Evolutionary conservation across 1,140 invertebrate genomes (phyloP).

Genomic region (Forficula auricularia): DNA sequence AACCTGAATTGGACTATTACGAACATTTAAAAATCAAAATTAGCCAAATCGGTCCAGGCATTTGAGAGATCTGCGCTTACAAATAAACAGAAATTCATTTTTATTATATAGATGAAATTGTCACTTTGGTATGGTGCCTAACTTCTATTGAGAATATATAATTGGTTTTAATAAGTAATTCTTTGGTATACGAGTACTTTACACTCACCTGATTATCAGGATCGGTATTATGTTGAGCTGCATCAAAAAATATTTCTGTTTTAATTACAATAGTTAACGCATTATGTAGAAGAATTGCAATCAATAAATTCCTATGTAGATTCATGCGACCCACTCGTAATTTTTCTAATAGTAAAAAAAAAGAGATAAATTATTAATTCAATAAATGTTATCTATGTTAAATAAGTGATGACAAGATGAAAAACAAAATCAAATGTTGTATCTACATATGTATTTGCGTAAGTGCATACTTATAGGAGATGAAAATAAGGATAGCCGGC

Average conservation of each 20-base stretch:
- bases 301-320: conserved; percentile 35
- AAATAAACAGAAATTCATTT: too few species aligned
- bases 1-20: too few species aligned
- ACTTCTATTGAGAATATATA: too few species aligned
- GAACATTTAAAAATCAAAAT: too few species aligned
- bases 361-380: too few species aligned
- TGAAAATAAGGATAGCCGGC: conserved; percentile 34
- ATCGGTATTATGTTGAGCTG: conserved; percentile 14
- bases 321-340: conserved; percentile 29
- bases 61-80: too few species aligned
- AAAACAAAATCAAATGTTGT: not conserved
- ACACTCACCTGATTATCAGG: conserved; percentile 24
- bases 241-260: conserved; percentile 30
- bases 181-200: too few species aligned
- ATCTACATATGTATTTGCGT: not conserved
- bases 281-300: conserved; percentile 33
- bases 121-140: too few species aligned
- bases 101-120: too few species aligned
- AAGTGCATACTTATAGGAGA: conserved; percentile 23
- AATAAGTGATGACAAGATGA: not conserved
- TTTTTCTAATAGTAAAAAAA: conserved; percentile 10
- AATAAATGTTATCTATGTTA: too few species aligned
- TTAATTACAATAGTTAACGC: conserved; percentile 32
- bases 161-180: too few species aligned
- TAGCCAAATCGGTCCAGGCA: too few species aligned